Conservation (phyloP, 2,888 invertebrate genomes). For the Spialia ferax region DNA sequence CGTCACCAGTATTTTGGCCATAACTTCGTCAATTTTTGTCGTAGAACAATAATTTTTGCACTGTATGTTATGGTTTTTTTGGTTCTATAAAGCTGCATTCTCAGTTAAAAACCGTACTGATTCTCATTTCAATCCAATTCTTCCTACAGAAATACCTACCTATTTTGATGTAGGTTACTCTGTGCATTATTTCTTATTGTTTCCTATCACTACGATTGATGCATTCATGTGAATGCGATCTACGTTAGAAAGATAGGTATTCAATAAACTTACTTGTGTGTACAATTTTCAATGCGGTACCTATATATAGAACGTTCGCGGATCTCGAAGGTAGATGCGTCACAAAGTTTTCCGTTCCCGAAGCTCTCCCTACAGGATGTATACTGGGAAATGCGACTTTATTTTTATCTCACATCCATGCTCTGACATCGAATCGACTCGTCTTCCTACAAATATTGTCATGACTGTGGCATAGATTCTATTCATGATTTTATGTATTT, state of each 20-base stretch:
- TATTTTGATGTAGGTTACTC: no score
- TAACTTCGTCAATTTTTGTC: no score
- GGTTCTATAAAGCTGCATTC: no score
- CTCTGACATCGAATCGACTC: not conserved
- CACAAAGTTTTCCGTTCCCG: not conserved
- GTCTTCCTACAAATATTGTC: not conserved
- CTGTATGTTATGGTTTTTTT: no score
- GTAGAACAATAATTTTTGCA: no score
- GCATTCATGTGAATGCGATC: not conserved
- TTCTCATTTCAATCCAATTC: no score
- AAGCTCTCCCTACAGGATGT: not conserved
- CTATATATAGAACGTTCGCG: constrained; percentile 1
- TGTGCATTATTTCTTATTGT: no score
- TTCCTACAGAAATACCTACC: no score
- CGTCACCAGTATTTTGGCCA: no score
- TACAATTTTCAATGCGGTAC: constrained; percentile 1
- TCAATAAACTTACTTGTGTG: not conserved
- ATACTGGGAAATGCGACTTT: constrained; percentile 13
- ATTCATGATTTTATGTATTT: no score
- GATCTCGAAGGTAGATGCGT: constrained; percentile 9
- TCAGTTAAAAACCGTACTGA: no score
- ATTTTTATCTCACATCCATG: constrained; percentile 11
- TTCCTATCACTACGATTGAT: not conserved
- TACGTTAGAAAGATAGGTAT: constrained; percentile 32
- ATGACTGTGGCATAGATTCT: no score